Conservation (phyloP, 2,113 vertebrate genomes). For the Rhodinocichla rosea region DNA sequence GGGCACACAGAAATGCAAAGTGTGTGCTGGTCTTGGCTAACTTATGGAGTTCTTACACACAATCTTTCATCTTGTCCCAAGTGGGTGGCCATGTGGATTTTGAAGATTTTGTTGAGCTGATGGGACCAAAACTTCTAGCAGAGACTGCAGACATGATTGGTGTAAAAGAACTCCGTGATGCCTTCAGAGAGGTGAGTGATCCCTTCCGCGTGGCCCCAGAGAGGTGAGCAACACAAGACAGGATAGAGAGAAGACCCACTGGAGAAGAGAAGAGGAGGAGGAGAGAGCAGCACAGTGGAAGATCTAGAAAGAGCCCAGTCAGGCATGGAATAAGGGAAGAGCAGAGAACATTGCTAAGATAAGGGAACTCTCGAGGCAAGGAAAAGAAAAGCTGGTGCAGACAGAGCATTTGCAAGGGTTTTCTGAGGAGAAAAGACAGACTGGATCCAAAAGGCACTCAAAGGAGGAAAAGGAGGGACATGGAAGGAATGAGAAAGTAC, state of each 20-base stretch:
- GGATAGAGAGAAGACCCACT: not conserved
- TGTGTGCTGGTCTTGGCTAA: not conserved
- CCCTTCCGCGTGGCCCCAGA: accelerated
- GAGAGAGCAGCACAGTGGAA: not conserved
- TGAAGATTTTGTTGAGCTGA: conserved; percentile 98
- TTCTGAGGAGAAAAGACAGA: conserved; percentile 2
- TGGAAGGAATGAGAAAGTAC: not conserved
- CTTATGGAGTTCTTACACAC: not conserved
- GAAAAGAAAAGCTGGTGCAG: not conserved
- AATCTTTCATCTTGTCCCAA: conserved; percentile 61
- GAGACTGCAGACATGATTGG: conserved; percentile 99
- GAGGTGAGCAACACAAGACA: not conserved
- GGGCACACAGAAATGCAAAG: not conserved
- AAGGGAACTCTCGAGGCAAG: not conserved
- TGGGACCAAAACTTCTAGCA: conserved; percentile 97
- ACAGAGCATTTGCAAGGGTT: not conserved
- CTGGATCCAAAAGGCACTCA: not conserved
- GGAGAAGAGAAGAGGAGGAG: not conserved
- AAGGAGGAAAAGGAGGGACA: not conserved
- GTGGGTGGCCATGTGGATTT: conserved; percentile 98
- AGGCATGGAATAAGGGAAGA: not conserved
- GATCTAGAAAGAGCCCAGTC: not conserved
- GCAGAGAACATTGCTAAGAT: not conserved
- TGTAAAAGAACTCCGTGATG: conserved; percentile 94
- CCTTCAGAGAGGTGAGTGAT: conserved; percentile 91